phyloP scores from a whole-genome alignment of 2,797 vertebrate genomes.

The Aulostomus chinensis region DNA sequence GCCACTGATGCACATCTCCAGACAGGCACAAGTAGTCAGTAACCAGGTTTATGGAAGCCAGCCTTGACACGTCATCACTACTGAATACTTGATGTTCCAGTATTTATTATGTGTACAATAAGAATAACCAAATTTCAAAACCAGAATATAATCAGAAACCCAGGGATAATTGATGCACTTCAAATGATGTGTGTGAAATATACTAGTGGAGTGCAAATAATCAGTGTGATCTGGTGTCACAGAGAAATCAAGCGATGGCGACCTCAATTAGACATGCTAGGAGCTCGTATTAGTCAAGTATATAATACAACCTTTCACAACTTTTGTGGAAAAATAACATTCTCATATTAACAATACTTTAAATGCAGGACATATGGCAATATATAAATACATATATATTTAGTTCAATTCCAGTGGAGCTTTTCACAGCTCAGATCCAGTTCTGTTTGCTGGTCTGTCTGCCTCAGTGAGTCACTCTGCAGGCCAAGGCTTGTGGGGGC shows the following conservation, averaged over 20 bases:
- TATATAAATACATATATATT: constrained; percentile 71
- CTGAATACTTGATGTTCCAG: no score
- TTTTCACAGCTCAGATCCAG: constrained; percentile 68
- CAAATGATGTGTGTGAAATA: constrained; percentile 30
- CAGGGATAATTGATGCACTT: background rate
- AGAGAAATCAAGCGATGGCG: constrained; percentile 1
- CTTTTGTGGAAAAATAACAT: constrained; percentile 66
- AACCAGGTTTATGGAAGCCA: no score
- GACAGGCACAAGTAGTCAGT: no score
- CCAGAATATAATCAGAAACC: no score
- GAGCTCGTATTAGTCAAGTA: constrained; percentile 51
- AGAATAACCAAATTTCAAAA: no score
- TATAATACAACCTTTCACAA: constrained; percentile 50
- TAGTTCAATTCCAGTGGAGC: constrained; percentile 76
- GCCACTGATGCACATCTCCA: background rate
- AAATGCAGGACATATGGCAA: constrained; percentile 62
- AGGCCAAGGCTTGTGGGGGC: constrained; percentile 65
- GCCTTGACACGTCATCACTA: no score
- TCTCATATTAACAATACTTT: constrained; percentile 72
- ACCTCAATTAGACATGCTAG: constrained; percentile 31
- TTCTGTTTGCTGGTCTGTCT: constrained; percentile 34
- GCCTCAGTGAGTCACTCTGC: constrained; percentile 55
- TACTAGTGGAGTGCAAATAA: constrained; percentile 62
- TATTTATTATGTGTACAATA: no score
- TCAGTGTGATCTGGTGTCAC: constrained; percentile 39